phyloP scores from a whole-genome alignment of 2,888 invertebrate species.

The Thereva unica region DNA sequence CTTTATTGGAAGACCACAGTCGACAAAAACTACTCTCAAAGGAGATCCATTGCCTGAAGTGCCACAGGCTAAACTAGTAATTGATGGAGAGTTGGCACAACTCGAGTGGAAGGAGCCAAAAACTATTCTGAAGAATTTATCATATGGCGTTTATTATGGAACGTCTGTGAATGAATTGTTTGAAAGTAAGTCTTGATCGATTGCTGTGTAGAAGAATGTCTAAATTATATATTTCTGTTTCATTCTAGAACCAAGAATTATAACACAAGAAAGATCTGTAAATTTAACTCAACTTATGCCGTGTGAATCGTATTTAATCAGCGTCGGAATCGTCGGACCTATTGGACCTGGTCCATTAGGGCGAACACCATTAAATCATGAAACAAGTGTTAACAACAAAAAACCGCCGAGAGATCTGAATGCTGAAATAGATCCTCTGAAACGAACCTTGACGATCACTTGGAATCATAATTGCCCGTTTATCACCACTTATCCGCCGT shows the following conservation, averaged over 20 bases:
- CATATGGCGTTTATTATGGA: conserved; percentile 75
- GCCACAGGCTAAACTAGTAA: conserved; percentile 53
- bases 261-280: conserved; percentile 62
- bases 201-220: conserved; percentile 20
- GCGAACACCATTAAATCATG: conserved; percentile 59
- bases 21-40: conserved; percentile 55
- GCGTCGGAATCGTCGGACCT: conserved; percentile 68
- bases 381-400: conserved; percentile 67
- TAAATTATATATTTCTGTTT: conserved; percentile 13
- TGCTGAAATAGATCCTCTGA: conserved; percentile 56
- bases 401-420: conserved; percentile 72
- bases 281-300: conserved; percentile 67
- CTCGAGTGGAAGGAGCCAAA: conserved; percentile 70
- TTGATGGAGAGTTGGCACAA: conserved; percentile 65
- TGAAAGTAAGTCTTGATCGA: conserved; percentile 60
- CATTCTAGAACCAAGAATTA: conserved; percentile 57
- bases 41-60: conserved; percentile 51
- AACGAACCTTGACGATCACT: conserved; percentile 63
- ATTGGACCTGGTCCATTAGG: conserved; percentile 69
- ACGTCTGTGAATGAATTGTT: conserved; percentile 63
- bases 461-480: conserved; percentile 75
- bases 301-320: conserved; percentile 75
- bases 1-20: conserved; percentile 56
- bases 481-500: conserved; percentile 44
- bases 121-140: conserved; percentile 52